These are phyloP conservation scores for Spilogale gracilis DNA, from an alignment of 2,113 vertebrate genomes.

Conservation along the genomic window DNA sequence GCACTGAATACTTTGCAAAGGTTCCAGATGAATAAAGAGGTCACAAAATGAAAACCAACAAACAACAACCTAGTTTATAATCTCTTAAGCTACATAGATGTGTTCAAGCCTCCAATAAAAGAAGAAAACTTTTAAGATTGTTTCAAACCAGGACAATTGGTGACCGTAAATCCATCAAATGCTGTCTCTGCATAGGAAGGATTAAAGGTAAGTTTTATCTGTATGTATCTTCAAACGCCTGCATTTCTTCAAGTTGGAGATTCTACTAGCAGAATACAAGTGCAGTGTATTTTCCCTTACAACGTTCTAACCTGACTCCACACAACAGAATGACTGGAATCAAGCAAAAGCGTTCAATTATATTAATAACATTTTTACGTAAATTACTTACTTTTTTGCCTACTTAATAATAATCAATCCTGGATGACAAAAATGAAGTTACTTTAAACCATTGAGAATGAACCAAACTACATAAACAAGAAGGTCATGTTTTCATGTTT, in stretches of 20 bases:
- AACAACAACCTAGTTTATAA: not conserved
- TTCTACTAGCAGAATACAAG: not conserved
- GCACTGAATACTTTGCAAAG: not conserved
- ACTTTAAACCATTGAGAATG: not conserved
- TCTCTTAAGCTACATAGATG: not conserved
- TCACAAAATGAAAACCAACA: not conserved
- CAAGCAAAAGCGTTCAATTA: not conserved
- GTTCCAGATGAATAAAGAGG: not conserved
- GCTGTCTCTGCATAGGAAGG: not conserved
- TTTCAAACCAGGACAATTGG: not conserved
- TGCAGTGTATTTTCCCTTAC: slow-evolving; percentile 36
- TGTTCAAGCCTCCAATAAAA: not conserved
- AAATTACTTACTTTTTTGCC: slow-evolving; percentile 10
- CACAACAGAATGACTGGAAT: not conserved
- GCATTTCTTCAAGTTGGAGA: not conserved
- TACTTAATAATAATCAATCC: slow-evolving; percentile 1
- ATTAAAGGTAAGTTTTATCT: slow-evolving; percentile 25
- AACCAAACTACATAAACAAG: not conserved
- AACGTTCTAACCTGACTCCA: not conserved
- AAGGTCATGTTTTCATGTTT: not conserved
- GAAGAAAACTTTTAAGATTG: not conserved
- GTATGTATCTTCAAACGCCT: not conserved
- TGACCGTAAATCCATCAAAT: slow-evolving; percentile 50
- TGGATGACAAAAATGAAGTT: slow-evolving; percentile 10
- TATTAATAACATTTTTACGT: slow-evolving; percentile 4